Conservation (phyloP, 2,888 invertebrate species). For the Drosophila gaucha region DNA sequence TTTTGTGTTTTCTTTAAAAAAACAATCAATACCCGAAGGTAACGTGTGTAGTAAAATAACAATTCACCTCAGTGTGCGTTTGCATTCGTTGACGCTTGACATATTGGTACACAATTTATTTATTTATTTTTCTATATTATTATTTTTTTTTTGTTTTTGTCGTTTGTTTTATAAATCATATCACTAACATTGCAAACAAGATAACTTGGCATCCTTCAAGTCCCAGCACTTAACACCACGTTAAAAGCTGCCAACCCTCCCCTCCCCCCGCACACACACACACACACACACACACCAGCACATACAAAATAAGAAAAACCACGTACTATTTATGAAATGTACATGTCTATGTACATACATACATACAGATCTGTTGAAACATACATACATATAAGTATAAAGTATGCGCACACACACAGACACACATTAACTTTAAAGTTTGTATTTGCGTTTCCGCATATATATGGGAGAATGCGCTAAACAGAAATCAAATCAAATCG, state of each 20-base stretch:
- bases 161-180: slow-evolving; percentile 5
- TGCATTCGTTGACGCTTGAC: slow-evolving; percentile 76
- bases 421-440: slow-evolving; percentile 30
- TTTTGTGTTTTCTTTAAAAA: slow-evolving; percentile 77
- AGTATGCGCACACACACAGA: slow-evolving; percentile 7
- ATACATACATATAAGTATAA: background rate
- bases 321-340: slow-evolving; percentile 22
- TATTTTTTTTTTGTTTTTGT: slow-evolving; percentile 9
- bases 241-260: slow-evolving; percentile 7
- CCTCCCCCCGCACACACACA: background rate
- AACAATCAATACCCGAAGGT: slow-evolving; percentile 79
- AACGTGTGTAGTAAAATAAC: slow-evolving; percentile 69
- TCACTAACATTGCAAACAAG: slow-evolving; percentile 1
- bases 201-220: slow-evolving; percentile 15
- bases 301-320: background rate
- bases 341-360: slow-evolving; percentile 11
- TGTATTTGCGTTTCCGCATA: slow-evolving; percentile 19
- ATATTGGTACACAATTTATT: slow-evolving; percentile 77
- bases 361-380: slow-evolving; percentile 3
- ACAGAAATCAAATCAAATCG: slow-evolving; percentile 2
- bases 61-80: slow-evolving; percentile 74
- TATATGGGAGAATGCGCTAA: slow-evolving; percentile 14
- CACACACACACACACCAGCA: background rate
- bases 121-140: slow-evolving; percentile 46
- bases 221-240: slow-evolving; percentile 7